Base-by-base conservation (phyloP, 2,113 vertebrate species). In the Hucho hucho region DNA sequence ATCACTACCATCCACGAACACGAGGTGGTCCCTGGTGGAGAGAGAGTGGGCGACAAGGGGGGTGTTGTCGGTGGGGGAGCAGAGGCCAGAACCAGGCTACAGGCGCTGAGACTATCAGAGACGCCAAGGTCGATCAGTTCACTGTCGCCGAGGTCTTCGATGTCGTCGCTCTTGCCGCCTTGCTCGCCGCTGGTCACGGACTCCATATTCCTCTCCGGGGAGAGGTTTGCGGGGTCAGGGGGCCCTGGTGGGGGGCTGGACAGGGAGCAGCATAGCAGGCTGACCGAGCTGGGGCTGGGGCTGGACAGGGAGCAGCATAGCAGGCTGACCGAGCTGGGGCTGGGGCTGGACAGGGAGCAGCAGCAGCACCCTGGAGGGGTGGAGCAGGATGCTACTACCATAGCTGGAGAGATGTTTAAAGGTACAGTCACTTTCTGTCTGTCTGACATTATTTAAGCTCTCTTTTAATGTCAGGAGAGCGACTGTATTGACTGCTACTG, bases 1-100 rank as follows among this genome's bases (percentile, higher is more conserved):
- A 98, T 98, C 87, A 96, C 97, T 84, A 98, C 97, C 80, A 99
- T 99, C 77, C 97, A 96, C 0, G 97, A 99, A 79, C 93, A 98
- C 0, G 96, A 98, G 76, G 95, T 97, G 81, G 94, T 91, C 1
- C 94, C 92, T 79, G 89, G 61, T 89, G 76, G 70, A 75, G 25
- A 4, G 78, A 14, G 11, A 0, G 28, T 0, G 20, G 18, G 0
- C 71, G 73, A 6, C 68, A 73, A 5, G 72, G 74, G 37, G 20
- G n/a, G 26, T 53, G 5, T 53, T 53, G 49, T 53, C 14, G 16
- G 67, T 7, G 67, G 67, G 4, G 67, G 67, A 11, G 67, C 14
- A 53, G 22, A 28, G 4, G 24, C 64, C 14, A 9, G 29, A 18
- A 5, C 20, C 18, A 43, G 67, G 37, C 29, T 69, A 4, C 67